Percentiles rank a stretch among this genome's conserved stretches.
These are phyloP conservation scores for Erebia palarica DNA, from an alignment of 2,888 invertebrate species.

Conservation along the genomic window DNA sequence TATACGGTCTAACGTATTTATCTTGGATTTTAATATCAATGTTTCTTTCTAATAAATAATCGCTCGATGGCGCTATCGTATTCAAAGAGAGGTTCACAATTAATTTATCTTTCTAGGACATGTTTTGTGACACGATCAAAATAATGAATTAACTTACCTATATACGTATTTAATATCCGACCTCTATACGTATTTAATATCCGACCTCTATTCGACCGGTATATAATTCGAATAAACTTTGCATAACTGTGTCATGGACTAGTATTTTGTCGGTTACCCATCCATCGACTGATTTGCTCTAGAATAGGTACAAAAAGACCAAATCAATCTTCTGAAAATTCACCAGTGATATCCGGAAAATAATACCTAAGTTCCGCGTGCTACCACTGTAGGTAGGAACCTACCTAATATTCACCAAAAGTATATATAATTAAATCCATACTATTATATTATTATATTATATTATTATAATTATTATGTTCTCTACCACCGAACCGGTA, in stretches of 20 bases:
- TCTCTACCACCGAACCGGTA: no score
- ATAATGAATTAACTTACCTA: constrained; percentile 18
- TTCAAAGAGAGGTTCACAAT: constrained; percentile 16
- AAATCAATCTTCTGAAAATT: not conserved
- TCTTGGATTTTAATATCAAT: constrained; percentile 7
- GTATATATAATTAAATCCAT: no score
- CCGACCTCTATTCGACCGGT: constrained; percentile 9
- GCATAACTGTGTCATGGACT: constrained; percentile 19
- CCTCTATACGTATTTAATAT: constrained; percentile 1
- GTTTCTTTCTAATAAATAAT: constrained; percentile 22
- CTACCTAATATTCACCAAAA: no score
- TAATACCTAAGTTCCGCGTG: no score
- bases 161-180: not conserved
- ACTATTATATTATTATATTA: no score
- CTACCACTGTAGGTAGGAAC: no score
- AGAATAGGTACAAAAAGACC: no score
- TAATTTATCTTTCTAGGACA: constrained; percentile 27
- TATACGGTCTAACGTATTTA: not conserved
- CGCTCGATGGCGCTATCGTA: constrained; percentile 27
- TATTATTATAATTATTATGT: no score
- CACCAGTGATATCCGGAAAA: no score
- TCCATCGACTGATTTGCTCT: no score
- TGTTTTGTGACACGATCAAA: constrained; percentile 27
- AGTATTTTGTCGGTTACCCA: constrained; percentile 8
- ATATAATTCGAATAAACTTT: constrained; percentile 9